Percentiles rank a stretch among this genome's conserved stretches.
phyloP scores from a whole-genome alignment of 2,797 vertebrate genomes.

The Siniperca obscura region DNA sequence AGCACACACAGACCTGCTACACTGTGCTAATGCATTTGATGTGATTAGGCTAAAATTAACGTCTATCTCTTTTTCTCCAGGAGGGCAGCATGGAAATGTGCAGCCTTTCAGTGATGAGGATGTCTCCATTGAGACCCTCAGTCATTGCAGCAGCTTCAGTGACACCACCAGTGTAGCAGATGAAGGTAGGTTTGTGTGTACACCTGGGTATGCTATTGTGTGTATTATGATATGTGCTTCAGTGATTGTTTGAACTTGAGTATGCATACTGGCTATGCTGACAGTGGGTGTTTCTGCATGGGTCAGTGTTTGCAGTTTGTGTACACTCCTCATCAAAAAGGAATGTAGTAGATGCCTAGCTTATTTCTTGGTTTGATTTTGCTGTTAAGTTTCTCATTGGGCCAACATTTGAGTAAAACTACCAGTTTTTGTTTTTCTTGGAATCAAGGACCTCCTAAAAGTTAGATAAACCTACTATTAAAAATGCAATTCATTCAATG shows the following conservation, averaged over 20 bases:
- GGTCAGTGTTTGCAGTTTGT: neutral
- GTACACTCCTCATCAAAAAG: neutral
- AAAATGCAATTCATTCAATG: neutral
- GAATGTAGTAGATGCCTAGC: neutral
- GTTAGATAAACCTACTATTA: neutral
- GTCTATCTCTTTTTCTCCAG: conserved; percentile 69
- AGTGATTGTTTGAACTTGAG: neutral
- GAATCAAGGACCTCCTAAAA: neutral
- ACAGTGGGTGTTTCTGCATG: neutral
- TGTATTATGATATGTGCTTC: neutral
- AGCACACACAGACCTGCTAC: neutral
- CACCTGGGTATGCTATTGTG: too few relatives aligned
- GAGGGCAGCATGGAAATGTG: conserved; percentile 91
- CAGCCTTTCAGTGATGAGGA: conserved; percentile 99
- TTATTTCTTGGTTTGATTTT: neutral
- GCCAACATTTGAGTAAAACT: neutral
- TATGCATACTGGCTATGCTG: neutral
- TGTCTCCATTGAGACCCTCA: conserved; percentile 97
- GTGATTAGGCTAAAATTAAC: neutral
- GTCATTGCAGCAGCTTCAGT: conserved; percentile 97
- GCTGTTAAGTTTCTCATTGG: neutral
- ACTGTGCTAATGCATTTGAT: conserved; percentile 2
- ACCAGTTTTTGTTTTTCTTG: neutral
- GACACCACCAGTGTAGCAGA: conserved; percentile 92
- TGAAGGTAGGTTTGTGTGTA: conserved; percentile 85